Evolutionary conservation across 2,113 vertebrate species (phyloP).

Genomic region (Microtus ochrogaster): DNA sequence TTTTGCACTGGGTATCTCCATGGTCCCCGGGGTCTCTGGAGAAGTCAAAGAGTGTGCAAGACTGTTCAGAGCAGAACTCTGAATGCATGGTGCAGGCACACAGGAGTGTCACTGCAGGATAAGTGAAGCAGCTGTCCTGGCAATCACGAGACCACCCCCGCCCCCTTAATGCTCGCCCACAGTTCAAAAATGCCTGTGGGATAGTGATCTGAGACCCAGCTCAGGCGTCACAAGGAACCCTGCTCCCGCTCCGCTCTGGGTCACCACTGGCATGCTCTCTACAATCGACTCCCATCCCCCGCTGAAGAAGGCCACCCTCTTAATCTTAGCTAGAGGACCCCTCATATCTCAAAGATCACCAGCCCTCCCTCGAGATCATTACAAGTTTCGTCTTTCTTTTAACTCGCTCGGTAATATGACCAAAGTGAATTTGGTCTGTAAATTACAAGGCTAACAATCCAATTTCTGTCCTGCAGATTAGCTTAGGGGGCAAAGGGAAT

Average conservation of each 20-base stretch:
- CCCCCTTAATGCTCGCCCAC: too few relatives aligned
- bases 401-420: conserved; percentile 45
- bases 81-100: fast-evolving
- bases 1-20: not conserved
- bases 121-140: not conserved
- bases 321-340: not conserved
- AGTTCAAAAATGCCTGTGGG: not conserved
- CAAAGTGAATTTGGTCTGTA: conserved; percentile 51
- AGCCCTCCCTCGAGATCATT: not conserved
- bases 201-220: not conserved
- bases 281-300: not conserved
- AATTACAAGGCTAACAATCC: conserved; percentile 47
- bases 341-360: not conserved
- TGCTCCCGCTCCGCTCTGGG: not conserved
- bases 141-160: not conserved
- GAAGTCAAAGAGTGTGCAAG: not conserved
- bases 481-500: not conserved
- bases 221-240: not conserved
- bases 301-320: not conserved
- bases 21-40: not conserved
- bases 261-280: not conserved
- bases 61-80: not conserved
- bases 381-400: not conserved
- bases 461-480: conserved; percentile 29
- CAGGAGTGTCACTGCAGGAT: not conserved